Base-by-base conservation (phyloP, 2,888 invertebrate genomes). In the Orthosia gothica region DNA sequence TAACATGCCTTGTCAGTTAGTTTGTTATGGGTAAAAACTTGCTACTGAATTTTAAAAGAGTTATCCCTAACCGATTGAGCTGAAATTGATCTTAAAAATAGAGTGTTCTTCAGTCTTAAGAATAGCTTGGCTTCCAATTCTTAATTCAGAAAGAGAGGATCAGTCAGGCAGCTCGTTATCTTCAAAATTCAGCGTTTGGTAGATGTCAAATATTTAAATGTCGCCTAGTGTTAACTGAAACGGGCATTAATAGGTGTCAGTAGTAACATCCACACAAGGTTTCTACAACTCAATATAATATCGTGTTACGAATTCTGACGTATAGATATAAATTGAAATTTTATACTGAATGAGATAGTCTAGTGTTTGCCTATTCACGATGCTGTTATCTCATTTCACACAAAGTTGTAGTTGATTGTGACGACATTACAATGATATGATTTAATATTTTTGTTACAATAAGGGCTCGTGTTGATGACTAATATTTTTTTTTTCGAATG, bases 321-420 rank as follows among this genome's bases (percentile, higher is more conserved):
- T 73, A 64, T 23, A 59, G 47, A 73, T 79, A 47, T 58, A 54
- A 59, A 74, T 74, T 64, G 59, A 68, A 70, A 74, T 79, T 64
- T 79, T 79, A 67, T 54, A 64, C 18, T 67, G 55, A 81, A 73
- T 79, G 73, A 79, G 45, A 72, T 55, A n/a, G 45, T 58, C 52
- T 62, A 45, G 16, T 73, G 65, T 52, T 80, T 73, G 45, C 32
- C 80, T 74, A 52, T 66, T 62, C 67, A 79, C 57, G 47, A 54
- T 82, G 47, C 61, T 63, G 32, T 73, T 79, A 83, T 79, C 83
- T 70, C 57, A 66, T 58, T 32, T 63, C 66, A 64, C 64, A 65
- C 61, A 71, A 68, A 70, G 73, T 83, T 72, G 68, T 65, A 79
- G 26, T 23, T 71, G 59, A 52, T 32, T 49, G 45, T 71, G 64